Base-by-base conservation (phyloP, 2,797 vertebrate species). In the Pogoniulus pusillus region DNA sequence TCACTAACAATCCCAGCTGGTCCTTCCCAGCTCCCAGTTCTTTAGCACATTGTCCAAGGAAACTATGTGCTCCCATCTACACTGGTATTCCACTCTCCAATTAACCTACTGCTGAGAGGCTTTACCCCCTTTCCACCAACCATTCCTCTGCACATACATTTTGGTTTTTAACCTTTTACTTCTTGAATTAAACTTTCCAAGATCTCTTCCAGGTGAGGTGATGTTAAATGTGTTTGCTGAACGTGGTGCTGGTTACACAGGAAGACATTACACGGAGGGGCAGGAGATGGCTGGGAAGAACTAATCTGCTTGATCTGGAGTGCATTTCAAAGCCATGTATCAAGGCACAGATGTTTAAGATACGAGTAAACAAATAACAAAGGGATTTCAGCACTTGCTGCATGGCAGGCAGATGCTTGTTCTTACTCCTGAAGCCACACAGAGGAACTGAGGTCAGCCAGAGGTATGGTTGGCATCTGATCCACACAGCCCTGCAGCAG, bases 1-100 rank as follows among this genome's bases (percentile, higher is more conserved):
- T 98, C 98, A 96, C 95, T 97, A 97, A 97, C 98, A 98, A 98
- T 98, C 98, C 98, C 85, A 96, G 97, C 97, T 96, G 95, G 96
- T 95, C 96, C 96, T 97, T 96, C 97, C 96, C 96, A 97, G 84
- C 96, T 87, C 91, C 94, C 87, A 90, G 96, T 96, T 96, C 97
- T 96, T 97, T 93, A 91, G 96, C 87, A 96, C 97, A 97, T 97
- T 98, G 98, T 98, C 96, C 89, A 85, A 79, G 75, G 87, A 92
- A 88, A 74, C 89, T 85, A 91, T 93, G 80, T 93, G 92, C 96
- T 93, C 94, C 96, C 94, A 94, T 93, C 82, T 59, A 87, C 87
- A 37, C 55, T 94, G 94, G 87, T 95, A 95, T 96, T 96, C 96
- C 94, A 71, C 91, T 91, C 96, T 95, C 97, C 97, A 98, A 97